These are phyloP conservation scores for Yponomeuta cagnagella DNA, from an alignment of 2,888 invertebrate genomes.

Conservation along the genomic window DNA sequence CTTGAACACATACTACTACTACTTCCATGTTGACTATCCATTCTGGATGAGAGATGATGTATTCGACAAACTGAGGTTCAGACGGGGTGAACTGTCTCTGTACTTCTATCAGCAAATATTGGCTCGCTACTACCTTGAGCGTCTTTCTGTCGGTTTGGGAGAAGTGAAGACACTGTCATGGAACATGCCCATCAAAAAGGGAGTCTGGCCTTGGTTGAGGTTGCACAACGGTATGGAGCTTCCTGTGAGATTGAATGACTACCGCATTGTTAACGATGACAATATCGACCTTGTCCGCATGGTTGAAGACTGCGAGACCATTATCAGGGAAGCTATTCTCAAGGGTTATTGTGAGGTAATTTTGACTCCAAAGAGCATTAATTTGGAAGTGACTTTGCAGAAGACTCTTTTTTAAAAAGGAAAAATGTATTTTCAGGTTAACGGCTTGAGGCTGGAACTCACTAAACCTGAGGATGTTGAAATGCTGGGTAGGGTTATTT, in stretches of 20 bases:
- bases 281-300: slow-evolving; percentile 43
- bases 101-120: slow-evolving; percentile 80
- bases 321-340: slow-evolving; percentile 76
- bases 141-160: slow-evolving; percentile 68
- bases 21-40: slow-evolving; percentile 76
- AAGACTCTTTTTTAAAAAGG: not conserved
- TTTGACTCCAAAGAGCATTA: not conserved
- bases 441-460: slow-evolving; percentile 51
- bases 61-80: slow-evolving; percentile 44
- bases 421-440: slow-evolving; percentile 36
- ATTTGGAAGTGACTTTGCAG: no score
- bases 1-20: slow-evolving; percentile 78
- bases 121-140: slow-evolving; percentile 76
- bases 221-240: slow-evolving; percentile 73
- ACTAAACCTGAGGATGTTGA: slow-evolving; percentile 68
- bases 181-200: slow-evolving; percentile 56
- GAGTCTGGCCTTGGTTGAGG: slow-evolving; percentile 76
- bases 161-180: slow-evolving; percentile 59
- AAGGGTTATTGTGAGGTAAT: slow-evolving; percentile 68
- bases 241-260: slow-evolving; percentile 67
- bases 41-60: slow-evolving; percentile 76
- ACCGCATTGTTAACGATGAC: slow-evolving; percentile 40
- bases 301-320: slow-evolving; percentile 62
- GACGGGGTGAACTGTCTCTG: slow-evolving; percentile 73
- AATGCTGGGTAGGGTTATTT: slow-evolving; percentile 71